A percentile compares a stretch with the other conserved stretches of the same genome.
Evolutionary conservation across 1,140 invertebrate genomes (phyloP).

Genomic region (Plutomurus gul): DNA sequence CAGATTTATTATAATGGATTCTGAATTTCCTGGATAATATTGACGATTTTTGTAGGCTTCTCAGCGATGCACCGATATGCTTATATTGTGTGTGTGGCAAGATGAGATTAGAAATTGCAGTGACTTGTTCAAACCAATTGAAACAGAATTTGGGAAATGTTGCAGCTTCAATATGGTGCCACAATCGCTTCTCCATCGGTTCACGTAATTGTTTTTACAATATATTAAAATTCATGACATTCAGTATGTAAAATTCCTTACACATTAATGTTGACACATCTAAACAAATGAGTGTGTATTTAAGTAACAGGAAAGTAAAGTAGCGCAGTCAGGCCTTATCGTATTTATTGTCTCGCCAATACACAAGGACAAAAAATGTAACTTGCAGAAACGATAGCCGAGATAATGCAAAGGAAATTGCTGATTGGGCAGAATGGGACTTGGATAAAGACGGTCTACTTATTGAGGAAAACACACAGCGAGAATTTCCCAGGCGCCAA

Average conservation of each 20-base stretch:
- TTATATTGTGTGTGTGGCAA: conserved; percentile 42
- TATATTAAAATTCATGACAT: too few species aligned
- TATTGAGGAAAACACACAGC: background rate
- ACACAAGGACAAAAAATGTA: background rate
- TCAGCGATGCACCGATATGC: conserved; percentile 38
- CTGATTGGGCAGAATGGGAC: conserved; percentile 13
- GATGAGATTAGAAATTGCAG: conserved; percentile 62
- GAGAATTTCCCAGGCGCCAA: conserved; percentile 31
- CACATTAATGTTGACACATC: too few species aligned
- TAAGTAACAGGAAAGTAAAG: too few species aligned
- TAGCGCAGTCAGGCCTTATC: too few species aligned
- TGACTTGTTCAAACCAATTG: conserved; percentile 71
- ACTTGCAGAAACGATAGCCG: background rate
- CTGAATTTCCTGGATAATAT: too few species aligned
- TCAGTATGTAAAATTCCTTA: too few species aligned
- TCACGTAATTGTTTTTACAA: background rate
- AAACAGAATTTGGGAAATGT: conserved; percentile 80
- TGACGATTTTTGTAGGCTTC: conserved; percentile 44
- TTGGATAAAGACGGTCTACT: conserved; percentile 24
- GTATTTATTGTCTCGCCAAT: too few species aligned
- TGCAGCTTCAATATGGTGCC: conserved; percentile 73
- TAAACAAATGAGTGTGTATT: too few species aligned
- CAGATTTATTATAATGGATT: too few species aligned
- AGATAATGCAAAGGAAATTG: conserved; percentile 19
- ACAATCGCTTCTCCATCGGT: conserved; percentile 10